Percentiles rank a stretch among this genome's conserved stretches.
These are phyloP conservation scores for Tarsius wallacei DNA, from an alignment of 2,797 vertebrate species.

Conservation along the genomic window DNA sequence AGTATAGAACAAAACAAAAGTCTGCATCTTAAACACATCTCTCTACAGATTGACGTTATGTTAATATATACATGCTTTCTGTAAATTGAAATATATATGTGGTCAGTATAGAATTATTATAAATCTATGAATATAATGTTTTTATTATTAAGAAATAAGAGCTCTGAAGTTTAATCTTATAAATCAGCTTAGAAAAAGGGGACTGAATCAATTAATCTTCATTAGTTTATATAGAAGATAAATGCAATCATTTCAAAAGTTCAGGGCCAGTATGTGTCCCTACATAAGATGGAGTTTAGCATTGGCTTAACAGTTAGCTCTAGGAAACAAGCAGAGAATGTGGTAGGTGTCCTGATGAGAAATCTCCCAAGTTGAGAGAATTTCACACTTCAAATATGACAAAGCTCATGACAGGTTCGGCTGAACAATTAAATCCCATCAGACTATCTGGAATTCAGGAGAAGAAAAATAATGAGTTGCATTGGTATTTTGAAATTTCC, in stretches of 20 bases:
- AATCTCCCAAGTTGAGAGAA: slow-evolving; percentile 1
- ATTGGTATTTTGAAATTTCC: slow-evolving; percentile 67
- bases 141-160: not conserved
- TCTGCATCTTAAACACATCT: not conserved
- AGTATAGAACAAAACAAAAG: not conserved
- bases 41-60: not conserved
- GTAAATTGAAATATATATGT: not conserved
- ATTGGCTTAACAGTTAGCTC: not conserved
- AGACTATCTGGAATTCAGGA: not conserved
- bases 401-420: not conserved
- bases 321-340: not conserved
- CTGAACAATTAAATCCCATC: slow-evolving; percentile 67
- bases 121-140: not conserved
- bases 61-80: not conserved
- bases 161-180: not conserved
- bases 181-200: not conserved
- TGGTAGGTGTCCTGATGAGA: not conserved
- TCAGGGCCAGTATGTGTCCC: not conserved
- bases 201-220: not conserved
- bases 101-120: not conserved
- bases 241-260: slow-evolving; percentile 38
- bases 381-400: slow-evolving; percentile 57
- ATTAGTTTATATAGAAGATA: not conserved
- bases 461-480: slow-evolving; percentile 52
- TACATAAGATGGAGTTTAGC: not conserved